Conservation (phyloP, 2,113 vertebrate genomes). For the Castor canadensis region DNA sequence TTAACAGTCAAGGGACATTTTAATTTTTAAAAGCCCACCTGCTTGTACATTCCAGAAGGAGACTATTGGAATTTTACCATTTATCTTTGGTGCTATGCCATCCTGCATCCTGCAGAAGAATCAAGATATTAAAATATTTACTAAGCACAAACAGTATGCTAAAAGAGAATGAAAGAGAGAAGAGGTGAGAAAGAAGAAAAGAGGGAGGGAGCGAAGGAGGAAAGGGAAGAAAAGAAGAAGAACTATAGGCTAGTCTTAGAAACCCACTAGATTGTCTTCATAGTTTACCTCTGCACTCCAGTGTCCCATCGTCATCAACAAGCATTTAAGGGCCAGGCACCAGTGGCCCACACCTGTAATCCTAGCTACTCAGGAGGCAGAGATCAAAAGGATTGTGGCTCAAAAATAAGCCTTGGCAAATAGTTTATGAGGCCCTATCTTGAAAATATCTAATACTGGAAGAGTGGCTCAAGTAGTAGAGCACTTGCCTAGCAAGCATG, state of each 20-base stretch:
- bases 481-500: no score
- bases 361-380: no score
- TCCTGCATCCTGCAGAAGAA: neutral
- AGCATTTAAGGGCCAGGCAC: neutral
- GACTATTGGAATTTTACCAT: neutral
- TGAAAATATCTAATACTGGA: no score
- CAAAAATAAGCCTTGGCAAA: no score
- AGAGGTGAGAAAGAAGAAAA: fast-evolving
- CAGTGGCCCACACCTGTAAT: no score
- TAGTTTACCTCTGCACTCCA: neutral
- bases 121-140: conserved; percentile 41
- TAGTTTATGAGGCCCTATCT: no score
- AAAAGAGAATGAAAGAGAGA: neutral
- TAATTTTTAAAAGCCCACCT: conserved; percentile 31
- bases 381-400: no score
- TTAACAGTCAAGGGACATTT: neutral
- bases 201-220: no score
- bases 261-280: neutral
- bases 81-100: neutral
- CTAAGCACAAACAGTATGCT: neutral
- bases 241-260: neutral
- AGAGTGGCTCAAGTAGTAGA: no score
- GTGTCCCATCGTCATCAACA: neutral
- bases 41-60: neutral
- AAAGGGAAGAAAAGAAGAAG: neutral